phyloP scores from a whole-genome alignment of 2,888 invertebrate genomes.

The Melipona beecheii region DNA sequence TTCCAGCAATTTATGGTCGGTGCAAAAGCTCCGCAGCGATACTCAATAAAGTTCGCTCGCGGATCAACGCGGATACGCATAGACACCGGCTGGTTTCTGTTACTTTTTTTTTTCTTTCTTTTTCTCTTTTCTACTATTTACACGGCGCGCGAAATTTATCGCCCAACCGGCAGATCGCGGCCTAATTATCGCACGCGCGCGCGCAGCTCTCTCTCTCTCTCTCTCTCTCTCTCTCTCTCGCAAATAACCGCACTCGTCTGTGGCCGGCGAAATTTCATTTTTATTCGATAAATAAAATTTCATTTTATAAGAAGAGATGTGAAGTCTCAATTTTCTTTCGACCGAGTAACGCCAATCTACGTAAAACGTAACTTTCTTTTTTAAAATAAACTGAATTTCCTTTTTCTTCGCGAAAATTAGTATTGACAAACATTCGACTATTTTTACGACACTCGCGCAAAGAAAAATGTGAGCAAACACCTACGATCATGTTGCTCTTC shows the following conservation, averaged over 20 bases:
- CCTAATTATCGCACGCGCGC: slow-evolving; percentile 16
- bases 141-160: slow-evolving; percentile 42
- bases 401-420: no score
- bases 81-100: slow-evolving; percentile 18
- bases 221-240: no score
- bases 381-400: no score
- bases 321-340: no score
- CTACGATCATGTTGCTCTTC: neutral
- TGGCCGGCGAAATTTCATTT: no score
- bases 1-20: slow-evolving; percentile 51
- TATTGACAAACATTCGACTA: no score
- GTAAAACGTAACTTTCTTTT: no score
- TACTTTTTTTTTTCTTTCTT: neutral
- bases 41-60: slow-evolving; percentile 52
- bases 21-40: slow-evolving; percentile 52
- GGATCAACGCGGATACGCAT: slow-evolving; percentile 39
- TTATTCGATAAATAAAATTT: no score
- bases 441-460: neutral
- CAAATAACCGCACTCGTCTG: no score
- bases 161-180: slow-evolving; percentile 4
- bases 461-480: neutral
- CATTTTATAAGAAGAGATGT: no score
- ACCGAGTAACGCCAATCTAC: no score
- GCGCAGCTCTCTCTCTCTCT: no score
- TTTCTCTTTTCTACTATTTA: slow-evolving; percentile 31